Base-by-base conservation (phyloP, 2,113 vertebrate genomes). In the Phrynosoma blainvillii region DNA sequence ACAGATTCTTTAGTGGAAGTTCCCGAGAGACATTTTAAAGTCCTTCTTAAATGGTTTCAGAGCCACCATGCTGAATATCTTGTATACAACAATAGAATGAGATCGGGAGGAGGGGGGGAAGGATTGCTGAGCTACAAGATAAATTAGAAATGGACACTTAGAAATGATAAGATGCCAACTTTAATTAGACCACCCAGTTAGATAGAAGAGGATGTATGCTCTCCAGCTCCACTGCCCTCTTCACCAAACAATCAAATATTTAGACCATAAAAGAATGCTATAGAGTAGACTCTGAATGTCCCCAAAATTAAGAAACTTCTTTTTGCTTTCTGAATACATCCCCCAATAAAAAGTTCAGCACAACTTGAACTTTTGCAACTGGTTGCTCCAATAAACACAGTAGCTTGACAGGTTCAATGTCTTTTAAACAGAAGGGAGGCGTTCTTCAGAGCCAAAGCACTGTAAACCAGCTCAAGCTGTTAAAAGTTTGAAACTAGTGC, bases 341-440 rank as follows among this genome's bases (percentile, higher is more conserved):
- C 10, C 21, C n/a, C 32, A 66, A 71, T 79, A 21, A 79, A 79
- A 20, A 66, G 42, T 79, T 86, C 66, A 70, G 30, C 68, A 2
- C 30, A 86, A 70, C 10, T 32, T 20, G 20, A 66, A 70, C 8
- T 18, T 40, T 59, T 84, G 71, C 65, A 79, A 16, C 20, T 36
- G 6, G 59, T 70, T 36, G 21, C 62, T 68, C 9, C 42, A 70
- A 79, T 86, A 71, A 86, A 86, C 12, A 14, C 14, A 79, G 62
- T 47, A 54, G 25, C 30, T 36, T 71, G 5, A 54, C 40, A 47
- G 56, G 36, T 78, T 78, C 40, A 42, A 70, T 79, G 65, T 54
- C 62, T 86, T 79, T 86, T 70, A 68, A 86, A 79, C 40, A 79
- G 42, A 86, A 70, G 77, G 42, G 76, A 86, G 42, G 36, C 65